phyloP scores from a whole-genome alignment of 2,113 vertebrate species.

The Phodopus roborovskii region DNA sequence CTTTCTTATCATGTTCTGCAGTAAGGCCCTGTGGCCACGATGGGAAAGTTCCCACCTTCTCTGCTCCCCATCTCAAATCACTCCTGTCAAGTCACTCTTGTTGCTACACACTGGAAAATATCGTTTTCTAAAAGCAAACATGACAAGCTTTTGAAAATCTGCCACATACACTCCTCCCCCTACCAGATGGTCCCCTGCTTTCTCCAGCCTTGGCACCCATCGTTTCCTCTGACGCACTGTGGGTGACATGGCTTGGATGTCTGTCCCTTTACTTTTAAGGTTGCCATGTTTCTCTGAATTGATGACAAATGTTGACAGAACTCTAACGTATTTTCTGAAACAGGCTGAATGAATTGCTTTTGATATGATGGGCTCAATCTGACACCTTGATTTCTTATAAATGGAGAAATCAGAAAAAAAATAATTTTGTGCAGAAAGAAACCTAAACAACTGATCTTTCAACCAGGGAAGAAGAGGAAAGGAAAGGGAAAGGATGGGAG shows the following conservation, averaged over 20 bases:
- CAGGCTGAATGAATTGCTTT: background rate
- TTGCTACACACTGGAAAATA: background rate
- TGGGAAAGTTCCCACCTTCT: background rate
- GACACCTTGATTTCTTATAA: conserved; percentile 27
- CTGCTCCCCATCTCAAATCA: background rate
- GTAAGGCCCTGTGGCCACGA: background rate
- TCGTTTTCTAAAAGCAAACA: background rate
- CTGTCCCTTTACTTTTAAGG: conserved; percentile 26
- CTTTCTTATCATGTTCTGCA: conserved; percentile 39
- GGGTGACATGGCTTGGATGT: conserved; percentile 4
- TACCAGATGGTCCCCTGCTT: background rate
- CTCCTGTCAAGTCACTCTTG: background rate
- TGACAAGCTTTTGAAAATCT: background rate
- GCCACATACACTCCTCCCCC: background rate
- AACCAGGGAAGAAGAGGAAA: background rate
- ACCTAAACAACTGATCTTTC: background rate
- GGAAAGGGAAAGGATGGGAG: background rate
- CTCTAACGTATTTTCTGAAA: conserved; percentile 43
- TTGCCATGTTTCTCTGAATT: conserved; percentile 36
- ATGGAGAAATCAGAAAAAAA: conserved; percentile 61
- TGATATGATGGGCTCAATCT: background rate
- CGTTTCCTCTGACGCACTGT: background rate
- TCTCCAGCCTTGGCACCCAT: background rate
- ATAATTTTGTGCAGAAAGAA: background rate
- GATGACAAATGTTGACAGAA: conserved; percentile 48